phyloP scores from a whole-genome alignment of 2,888 invertebrate genomes.

The Eudasyphora cyanicolor region DNA sequence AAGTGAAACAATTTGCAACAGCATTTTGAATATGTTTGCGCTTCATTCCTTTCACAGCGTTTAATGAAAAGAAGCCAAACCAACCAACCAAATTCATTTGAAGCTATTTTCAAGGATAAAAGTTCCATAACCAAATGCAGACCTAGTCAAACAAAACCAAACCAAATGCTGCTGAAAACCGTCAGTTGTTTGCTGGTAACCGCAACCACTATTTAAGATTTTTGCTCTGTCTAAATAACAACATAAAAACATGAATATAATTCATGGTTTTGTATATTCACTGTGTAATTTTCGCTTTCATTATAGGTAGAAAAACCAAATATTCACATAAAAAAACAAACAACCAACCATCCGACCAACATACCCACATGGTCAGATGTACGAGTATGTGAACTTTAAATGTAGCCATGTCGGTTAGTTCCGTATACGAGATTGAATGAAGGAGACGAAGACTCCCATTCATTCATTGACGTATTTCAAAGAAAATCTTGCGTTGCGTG shows the following conservation, averaged over 20 bases:
- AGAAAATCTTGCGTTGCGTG: not conserved
- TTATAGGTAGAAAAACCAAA: not conserved
- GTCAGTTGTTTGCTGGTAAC: constrained; percentile 10
- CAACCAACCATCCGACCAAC: too few relatives aligned
- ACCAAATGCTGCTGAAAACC: not conserved
- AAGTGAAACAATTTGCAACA: not conserved
- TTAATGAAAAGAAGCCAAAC: not conserved
- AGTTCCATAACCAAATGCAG: not conserved
- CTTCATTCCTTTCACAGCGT: not conserved
- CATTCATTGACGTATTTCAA: not conserved
- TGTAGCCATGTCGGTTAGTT: not conserved
- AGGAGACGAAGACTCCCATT: too few relatives aligned
- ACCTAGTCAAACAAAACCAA: not conserved
- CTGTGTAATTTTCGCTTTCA: not conserved
- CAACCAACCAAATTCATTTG: not conserved
- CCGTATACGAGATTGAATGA: too few relatives aligned
- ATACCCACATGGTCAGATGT: constrained; percentile 3
- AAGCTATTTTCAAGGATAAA: constrained; percentile 17
- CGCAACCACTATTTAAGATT: constrained; percentile 20
- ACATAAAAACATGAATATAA: not conserved
- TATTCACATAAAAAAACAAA: not conserved
- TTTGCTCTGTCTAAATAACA: not conserved
- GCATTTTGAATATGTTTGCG: not conserved
- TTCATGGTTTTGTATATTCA: not conserved
- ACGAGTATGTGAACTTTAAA: not conserved